Percentiles rank a stretch among this genome's conserved stretches.
Evolutionary conservation across 2,113 vertebrate species (phyloP).

Genomic region (Sclerurus mexicanus): DNA sequence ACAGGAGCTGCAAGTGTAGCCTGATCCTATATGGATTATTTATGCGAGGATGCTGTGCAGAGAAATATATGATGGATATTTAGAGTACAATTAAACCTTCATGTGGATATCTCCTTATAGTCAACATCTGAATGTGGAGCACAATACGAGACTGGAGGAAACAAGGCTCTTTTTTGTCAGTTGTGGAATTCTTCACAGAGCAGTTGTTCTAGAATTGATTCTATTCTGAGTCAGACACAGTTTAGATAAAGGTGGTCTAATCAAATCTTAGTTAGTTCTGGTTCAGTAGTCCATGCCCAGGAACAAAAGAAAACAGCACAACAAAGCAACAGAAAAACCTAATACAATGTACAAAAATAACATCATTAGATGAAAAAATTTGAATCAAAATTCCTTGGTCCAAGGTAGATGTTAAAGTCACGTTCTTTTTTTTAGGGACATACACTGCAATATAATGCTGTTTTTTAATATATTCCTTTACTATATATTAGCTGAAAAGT

Average conservation of each 20-base stretch:
- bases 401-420: background rate
- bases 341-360: background rate
- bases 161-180: background rate
- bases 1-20: background rate
- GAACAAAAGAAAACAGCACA: background rate
- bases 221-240: background rate
- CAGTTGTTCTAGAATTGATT: background rate
- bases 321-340: accelerated
- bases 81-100: background rate
- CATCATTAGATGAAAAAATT: background rate
- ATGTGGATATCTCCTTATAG: background rate
- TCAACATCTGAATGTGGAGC: background rate
- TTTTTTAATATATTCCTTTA: background rate
- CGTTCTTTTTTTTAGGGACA: background rate
- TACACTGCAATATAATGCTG: background rate
- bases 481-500: background rate
- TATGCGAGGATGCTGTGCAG: background rate
- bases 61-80: background rate
- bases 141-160: background rate
- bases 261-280: constrained; percentile 12
- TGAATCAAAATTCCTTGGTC: background rate
- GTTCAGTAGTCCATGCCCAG: background rate
- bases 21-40: background rate
- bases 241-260: background rate
- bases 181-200: background rate